Evolutionary conservation across 2,113 vertebrate species (phyloP).

Genomic region (Balaeniceps rex): DNA sequence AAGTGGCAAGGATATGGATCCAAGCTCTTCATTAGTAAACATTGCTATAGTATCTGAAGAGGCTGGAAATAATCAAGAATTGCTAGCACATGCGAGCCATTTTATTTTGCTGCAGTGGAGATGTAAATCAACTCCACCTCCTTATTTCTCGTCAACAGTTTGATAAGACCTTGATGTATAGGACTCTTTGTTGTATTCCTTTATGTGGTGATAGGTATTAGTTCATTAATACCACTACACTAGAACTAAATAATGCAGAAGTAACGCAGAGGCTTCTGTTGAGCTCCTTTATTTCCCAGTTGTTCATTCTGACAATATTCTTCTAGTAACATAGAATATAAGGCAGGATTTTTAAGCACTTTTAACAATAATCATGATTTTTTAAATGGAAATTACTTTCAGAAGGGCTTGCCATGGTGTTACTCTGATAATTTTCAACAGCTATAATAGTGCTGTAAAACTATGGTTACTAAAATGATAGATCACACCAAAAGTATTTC

Average conservation of each 20-base stretch:
- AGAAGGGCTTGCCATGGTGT: neutral
- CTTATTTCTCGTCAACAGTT: neutral
- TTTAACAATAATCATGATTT: neutral
- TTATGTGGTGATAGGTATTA: neutral
- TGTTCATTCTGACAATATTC: neutral
- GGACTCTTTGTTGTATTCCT: neutral
- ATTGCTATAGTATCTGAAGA: neutral
- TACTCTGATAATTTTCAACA: neutral
- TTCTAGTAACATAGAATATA: neutral
- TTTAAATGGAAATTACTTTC: neutral
- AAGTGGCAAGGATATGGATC: neutral
- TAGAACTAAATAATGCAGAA: neutral
- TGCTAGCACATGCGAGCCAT: rapidly evolving
- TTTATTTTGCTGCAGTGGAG: neutral
- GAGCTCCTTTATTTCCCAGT: neutral
- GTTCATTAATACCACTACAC: neutral
- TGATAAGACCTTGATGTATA: neutral
- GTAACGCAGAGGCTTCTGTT: neutral
- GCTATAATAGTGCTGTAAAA: neutral
- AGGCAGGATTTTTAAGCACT: neutral
- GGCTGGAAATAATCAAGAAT: neutral
- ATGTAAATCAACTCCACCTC: neutral
- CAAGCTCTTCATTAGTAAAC: neutral
- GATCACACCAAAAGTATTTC: neutral
- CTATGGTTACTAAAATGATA: neutral